Conservation (phyloP, 2,797 vertebrate species). For the Pangasius larnaudii region DNA sequence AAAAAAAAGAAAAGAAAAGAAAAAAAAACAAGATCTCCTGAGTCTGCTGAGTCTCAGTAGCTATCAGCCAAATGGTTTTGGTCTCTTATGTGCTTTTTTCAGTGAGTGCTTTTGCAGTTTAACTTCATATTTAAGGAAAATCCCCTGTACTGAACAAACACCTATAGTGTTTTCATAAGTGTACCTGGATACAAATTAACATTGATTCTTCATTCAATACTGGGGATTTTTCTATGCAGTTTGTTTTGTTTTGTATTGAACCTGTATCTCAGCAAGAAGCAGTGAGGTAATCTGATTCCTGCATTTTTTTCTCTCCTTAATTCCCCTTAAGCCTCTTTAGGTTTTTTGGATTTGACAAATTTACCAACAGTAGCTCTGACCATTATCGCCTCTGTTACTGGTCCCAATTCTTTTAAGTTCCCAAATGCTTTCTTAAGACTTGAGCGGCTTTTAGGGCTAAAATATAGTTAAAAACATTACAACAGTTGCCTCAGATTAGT, state of each 20-base stretch:
- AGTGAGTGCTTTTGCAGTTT: slow-evolving; percentile 78
- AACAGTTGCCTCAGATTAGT: slow-evolving; percentile 79
- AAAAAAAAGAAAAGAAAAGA: slow-evolving; percentile 1
- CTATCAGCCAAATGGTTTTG: slow-evolving; percentile 81
- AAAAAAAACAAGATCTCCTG: slow-evolving; percentile 63
- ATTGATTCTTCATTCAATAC: slow-evolving; percentile 20
- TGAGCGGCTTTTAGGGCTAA: slow-evolving; percentile 82
- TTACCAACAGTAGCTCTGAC: slow-evolving; percentile 33
- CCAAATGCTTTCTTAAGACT: slow-evolving; percentile 73
- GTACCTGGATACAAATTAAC: slow-evolving; percentile 15
- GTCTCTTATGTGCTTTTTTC: slow-evolving; percentile 86
- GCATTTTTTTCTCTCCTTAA: background rate
- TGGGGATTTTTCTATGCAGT: slow-evolving; percentile 65
- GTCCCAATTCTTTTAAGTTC: slow-evolving; percentile 40
- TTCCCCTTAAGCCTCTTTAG: slow-evolving; percentile 48
- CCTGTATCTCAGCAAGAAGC: slow-evolving; percentile 35
- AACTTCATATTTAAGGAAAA: slow-evolving; percentile 31
- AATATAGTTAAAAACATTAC: slow-evolving; percentile 75
- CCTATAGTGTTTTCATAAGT: slow-evolving; percentile 53
- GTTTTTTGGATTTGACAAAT: slow-evolving; percentile 64
- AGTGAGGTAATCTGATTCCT: slow-evolving; percentile 59
- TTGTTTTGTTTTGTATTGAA: slow-evolving; percentile 63
- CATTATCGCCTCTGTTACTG: slow-evolving; percentile 41
- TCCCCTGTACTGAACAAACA: slow-evolving; percentile 26
- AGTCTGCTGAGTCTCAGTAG: slow-evolving; percentile 78